phyloP scores from a whole-genome alignment of 2,797 vertebrate genomes.

The Eidolon dupreanum region DNA sequence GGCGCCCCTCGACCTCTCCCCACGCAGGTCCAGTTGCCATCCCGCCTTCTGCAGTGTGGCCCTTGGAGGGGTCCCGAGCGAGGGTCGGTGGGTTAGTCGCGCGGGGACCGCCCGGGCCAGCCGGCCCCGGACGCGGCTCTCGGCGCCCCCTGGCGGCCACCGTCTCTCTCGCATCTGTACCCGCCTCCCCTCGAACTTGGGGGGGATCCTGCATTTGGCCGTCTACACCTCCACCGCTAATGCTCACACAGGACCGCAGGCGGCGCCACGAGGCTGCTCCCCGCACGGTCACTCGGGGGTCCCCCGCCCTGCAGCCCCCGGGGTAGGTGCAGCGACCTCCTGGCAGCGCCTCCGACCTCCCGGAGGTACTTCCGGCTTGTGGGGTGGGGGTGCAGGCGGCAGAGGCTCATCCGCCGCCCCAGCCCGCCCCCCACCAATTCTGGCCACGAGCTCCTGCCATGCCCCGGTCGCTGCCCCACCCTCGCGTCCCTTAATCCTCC shows the following conservation, averaged over 20 bases:
- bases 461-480: neutral
- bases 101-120: fast-evolving
- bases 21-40: neutral
- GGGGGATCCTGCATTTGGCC: fast-evolving
- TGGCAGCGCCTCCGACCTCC: neutral
- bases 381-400: too few species aligned
- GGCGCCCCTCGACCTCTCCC: neutral
- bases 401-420: fast-evolving
- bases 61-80: neutral
- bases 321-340: neutral
- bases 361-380: neutral
- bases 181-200: neutral
- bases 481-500: neutral
- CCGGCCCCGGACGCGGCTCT: neutral
- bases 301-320: neutral
- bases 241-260: neutral
- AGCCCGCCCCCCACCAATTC: too few species aligned
- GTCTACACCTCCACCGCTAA: fast-evolving
- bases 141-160: conserved; percentile 7
- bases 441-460: neutral
- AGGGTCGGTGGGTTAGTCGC: fast-evolving
- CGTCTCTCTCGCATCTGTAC: neutral
- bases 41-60: neutral
- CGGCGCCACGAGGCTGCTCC: neutral
- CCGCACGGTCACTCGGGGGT: neutral